phyloP scores from a whole-genome alignment of 2,888 invertebrate genomes.

The Xestia c-nigrum region DNA sequence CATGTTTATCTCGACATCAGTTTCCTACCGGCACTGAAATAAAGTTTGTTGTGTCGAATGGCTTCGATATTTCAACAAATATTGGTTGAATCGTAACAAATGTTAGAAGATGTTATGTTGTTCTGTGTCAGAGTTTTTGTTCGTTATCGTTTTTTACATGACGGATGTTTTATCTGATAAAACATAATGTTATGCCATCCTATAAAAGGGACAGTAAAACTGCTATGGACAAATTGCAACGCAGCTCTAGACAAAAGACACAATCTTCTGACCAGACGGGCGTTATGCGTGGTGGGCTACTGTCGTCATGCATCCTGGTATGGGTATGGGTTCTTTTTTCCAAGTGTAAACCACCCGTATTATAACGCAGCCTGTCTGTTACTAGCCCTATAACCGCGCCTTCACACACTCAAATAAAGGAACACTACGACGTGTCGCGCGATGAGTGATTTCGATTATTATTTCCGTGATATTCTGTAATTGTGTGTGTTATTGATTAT shows the following conservation, averaged over 20 bases:
- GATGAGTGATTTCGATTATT: too few species aligned
- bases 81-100: slow-evolving; percentile 44
- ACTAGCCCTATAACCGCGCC: too few species aligned
- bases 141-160: not conserved
- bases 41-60: slow-evolving; percentile 60
- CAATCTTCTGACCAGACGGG: not conserved
- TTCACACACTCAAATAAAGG: too few species aligned
- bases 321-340: too few species aligned
- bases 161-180: not conserved
- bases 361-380: too few species aligned
- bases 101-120: slow-evolving; percentile 36
- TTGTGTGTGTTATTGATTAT: too few species aligned
- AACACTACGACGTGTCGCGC: too few species aligned
- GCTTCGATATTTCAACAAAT: slow-evolving; percentile 58
- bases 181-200: not conserved
- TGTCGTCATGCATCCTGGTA: not conserved
- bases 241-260: not conserved
- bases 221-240: not conserved
- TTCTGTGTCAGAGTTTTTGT: slow-evolving; percentile 17
- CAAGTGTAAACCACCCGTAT: too few species aligned
- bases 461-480: too few species aligned
- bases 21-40: slow-evolving; percentile 59
- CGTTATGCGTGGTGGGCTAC: not conserved
- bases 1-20: slow-evolving; percentile 73
- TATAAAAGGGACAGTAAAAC: not conserved